Evolutionary conservation across 1,140 invertebrate species (phyloP), one percentile per base, ranked within the genome.

Genomic region (Zaprionus vittiger): DNA sequence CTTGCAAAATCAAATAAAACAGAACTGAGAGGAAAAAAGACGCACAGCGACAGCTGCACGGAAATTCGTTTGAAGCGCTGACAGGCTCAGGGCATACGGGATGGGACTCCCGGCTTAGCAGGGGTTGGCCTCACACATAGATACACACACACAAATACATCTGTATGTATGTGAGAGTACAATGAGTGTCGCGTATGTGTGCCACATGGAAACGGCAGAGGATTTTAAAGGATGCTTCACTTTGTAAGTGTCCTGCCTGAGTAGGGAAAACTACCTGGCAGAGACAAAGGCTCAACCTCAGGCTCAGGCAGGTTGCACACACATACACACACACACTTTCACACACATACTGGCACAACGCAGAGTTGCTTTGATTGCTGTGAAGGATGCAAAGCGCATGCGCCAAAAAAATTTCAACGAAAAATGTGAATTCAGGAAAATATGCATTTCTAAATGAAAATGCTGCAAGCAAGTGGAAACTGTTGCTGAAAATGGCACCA

Each of bases 1-100:
- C 84, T 87, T 87, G 84, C 85, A 38, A 87, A 87, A 87, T 84
- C 71, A 84, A 79, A 89, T 89, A 81, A 83, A 79, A 57, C 41
- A 80, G 66, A 85, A 82, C 82, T 85, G 71, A 44, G 28, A 31
- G 55, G 44, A 79, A 37, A 79, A 61, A 59, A 47, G 41, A 57
- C 47, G 31, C 47, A 64, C 47, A 63, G 38, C 69, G 54, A 74
- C 84, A 87, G 84, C 81, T 87, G 84, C 84, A 87, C 52, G 70
- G 77, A 67, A 80, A 80, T 85, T 82, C 54, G 77, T 54, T 57
- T 57, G 54, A 69, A 61, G 31, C 44, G 67, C 44, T 69, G 47
- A 61, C 41, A 47, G 41, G n/a, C 41, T 47, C 6, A 28, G 17
- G 47, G 11, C 11, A 12, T 7, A 20, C 28, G 80, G 56, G 72